Conservation (phyloP, 1,140 invertebrate species). For the Drosophila serrata region DNA sequence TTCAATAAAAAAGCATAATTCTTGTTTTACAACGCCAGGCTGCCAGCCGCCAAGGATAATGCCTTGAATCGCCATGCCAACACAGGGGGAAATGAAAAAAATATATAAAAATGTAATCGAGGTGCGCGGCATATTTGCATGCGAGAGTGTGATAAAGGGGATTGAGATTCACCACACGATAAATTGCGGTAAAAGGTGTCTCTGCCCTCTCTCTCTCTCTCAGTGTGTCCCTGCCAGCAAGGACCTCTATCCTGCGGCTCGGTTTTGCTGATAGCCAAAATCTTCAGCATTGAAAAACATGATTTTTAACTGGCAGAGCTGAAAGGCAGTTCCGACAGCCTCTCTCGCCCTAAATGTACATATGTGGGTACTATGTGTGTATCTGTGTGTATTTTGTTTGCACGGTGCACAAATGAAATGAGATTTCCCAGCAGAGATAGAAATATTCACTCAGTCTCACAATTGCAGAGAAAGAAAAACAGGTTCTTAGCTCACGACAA, state of each 20-base stretch:
- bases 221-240: slow-evolving; percentile 22
- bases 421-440: slow-evolving; percentile 73
- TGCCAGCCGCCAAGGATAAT: slow-evolving; percentile 40
- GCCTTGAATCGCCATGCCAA: slow-evolving; percentile 59
- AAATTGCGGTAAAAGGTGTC: slow-evolving; percentile 82
- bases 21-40: slow-evolving; percentile 52
- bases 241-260: slow-evolving; percentile 18
- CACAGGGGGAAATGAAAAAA: slow-evolving; percentile 2
- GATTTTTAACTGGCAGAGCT: slow-evolving; percentile 79
- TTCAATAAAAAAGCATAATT: slow-evolving; percentile 71
- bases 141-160: slow-evolving; percentile 47
- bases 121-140: slow-evolving; percentile 27
- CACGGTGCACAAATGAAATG: slow-evolving; percentile 74
- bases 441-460: slow-evolving; percentile 37
- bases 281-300: slow-evolving; percentile 73
- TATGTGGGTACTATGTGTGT: neutral
- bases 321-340: slow-evolving; percentile 56
- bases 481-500: slow-evolving; percentile 5
- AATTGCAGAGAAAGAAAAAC: slow-evolving; percentile 18
- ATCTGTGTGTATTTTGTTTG: slow-evolving; percentile 33
- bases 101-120: neutral
- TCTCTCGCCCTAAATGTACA: neutral
- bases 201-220: slow-evolving; percentile 41
- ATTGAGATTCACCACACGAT: slow-evolving; percentile 76
- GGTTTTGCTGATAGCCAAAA: slow-evolving; percentile 69